Evolutionary conservation across 2,113 vertebrate genomes (phyloP).

Genomic region (Chionis minor): DNA sequence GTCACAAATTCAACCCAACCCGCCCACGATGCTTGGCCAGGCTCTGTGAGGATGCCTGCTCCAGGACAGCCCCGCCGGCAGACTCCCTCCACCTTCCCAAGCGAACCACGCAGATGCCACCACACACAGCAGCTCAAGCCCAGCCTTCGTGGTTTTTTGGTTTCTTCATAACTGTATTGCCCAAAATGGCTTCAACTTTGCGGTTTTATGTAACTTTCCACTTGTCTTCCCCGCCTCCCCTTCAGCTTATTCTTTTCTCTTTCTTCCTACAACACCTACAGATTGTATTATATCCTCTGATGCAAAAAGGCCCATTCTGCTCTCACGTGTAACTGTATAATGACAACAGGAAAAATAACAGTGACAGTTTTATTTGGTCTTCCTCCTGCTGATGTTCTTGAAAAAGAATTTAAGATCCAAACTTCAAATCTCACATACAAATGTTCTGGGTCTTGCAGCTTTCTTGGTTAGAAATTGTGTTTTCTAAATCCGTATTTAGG

Average conservation of each 20-base stretch:
- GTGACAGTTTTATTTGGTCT: constrained; percentile 21
- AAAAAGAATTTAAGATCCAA: background rate
- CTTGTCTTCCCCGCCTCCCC: background rate
- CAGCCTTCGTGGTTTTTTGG: background rate
- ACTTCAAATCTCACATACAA: background rate
- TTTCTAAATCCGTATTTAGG: background rate
- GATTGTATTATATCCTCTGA: constrained; percentile 26
- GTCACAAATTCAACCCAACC: background rate
- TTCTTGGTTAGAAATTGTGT: background rate
- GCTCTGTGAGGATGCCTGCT: background rate
- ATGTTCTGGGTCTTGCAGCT: background rate
- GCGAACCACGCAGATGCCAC: background rate
- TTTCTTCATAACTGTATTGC: background rate
- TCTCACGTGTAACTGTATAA: background rate
- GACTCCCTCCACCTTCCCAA: background rate
- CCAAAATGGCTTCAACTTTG: background rate
- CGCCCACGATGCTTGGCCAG: fast-evolving
- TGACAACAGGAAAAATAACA: constrained; percentile 37
- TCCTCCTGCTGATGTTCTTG: background rate
- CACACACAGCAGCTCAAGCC: background rate
- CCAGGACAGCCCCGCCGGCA: background rate
- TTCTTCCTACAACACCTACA: constrained; percentile 32
- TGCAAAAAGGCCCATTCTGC: constrained; percentile 16
- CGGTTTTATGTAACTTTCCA: constrained; percentile 23
- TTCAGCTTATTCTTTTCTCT: background rate